A percentile compares a stretch with the other conserved stretches of the same genome.
Conservation (phyloP, 2,888 invertebrate species). For the Xestia xanthographa region DNA sequence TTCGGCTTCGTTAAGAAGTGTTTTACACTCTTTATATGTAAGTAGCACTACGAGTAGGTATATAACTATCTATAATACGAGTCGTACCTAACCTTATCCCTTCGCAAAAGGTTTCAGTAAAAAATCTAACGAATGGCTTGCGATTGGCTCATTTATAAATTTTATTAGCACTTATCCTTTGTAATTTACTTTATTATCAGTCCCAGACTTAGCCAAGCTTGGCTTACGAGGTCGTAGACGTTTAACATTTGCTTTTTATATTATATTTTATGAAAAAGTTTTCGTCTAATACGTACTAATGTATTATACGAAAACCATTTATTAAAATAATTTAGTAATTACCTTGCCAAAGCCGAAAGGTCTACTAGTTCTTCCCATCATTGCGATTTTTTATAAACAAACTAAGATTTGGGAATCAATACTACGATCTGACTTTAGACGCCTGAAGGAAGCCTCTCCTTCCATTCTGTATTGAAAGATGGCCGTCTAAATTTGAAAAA, state of each 20-base stretch:
- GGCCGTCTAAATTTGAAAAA: neutral
- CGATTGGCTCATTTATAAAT: slow-evolving; percentile 48
- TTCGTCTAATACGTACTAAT: neutral
- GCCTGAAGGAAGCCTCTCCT: slow-evolving; percentile 13
- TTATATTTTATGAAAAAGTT: neutral
- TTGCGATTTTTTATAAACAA: slow-evolving; percentile 12
- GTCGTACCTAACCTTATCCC: slow-evolving; percentile 6
- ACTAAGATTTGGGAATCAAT: slow-evolving; percentile 23
- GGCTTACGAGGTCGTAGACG: slow-evolving; percentile 14
- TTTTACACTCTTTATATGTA: no score
- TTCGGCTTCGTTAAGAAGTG: no score
- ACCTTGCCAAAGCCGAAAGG: no score
- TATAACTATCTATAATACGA: neutral
- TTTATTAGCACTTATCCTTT: slow-evolving; percentile 53
- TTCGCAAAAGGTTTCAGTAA: slow-evolving; percentile 40
- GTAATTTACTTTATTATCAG: slow-evolving; percentile 53
- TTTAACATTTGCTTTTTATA: slow-evolving; percentile 21
- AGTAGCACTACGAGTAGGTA: no score
- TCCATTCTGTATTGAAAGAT: neutral
- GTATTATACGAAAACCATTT: neutral
- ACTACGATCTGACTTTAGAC: slow-evolving; percentile 11
- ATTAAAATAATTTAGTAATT: neutral
- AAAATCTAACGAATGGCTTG: slow-evolving; percentile 33
- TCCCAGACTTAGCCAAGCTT: slow-evolving; percentile 15
- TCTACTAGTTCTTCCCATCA: no score